Percentiles rank a stretch among this genome's conserved stretches.
phyloP scores from a whole-genome alignment of 2,888 invertebrate genomes.

The Stramonita haemastoma region DNA sequence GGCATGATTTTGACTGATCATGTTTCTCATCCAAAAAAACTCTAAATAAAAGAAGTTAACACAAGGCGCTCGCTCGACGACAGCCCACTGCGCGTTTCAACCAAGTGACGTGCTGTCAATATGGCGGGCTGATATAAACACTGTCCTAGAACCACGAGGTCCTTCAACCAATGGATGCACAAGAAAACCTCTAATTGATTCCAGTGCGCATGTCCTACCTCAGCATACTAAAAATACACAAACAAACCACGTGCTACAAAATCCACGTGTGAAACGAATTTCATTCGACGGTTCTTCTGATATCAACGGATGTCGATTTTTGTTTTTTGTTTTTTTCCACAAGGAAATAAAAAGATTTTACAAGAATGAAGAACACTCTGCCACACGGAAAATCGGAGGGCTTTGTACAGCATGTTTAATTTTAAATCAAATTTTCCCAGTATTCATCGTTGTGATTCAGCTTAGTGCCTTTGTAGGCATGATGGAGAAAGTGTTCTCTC shows the following conservation, averaged over 20 bases:
- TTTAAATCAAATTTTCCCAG: too few relatives aligned
- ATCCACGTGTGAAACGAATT: slow-evolving; percentile 1
- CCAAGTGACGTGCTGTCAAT: background rate
- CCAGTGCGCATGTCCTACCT: background rate
- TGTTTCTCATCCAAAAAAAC: background rate
- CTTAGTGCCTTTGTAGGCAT: too few relatives aligned
- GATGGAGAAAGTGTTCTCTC: too few relatives aligned
- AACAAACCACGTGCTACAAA: slow-evolving; percentile 9
- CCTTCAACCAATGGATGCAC: background rate
- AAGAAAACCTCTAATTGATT: background rate
- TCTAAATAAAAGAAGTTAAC: background rate
- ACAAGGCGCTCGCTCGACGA: background rate
- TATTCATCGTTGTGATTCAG: too few relatives aligned
- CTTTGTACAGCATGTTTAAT: too few relatives aligned
- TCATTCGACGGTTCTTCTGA: background rate
- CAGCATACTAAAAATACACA: background rate
- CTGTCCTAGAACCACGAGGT: slow-evolving; percentile 11
- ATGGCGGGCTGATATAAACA: slow-evolving; percentile 26
- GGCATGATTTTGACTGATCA: background rate
- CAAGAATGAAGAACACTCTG: too few relatives aligned
- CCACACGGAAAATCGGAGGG: too few relatives aligned
- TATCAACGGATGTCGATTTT: too few relatives aligned
- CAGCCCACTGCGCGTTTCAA: background rate
- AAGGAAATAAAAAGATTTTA: too few relatives aligned
- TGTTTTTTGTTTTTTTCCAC: too few relatives aligned